Base-by-base conservation (phyloP, 1,140 invertebrate genomes). In the Stegodyphus mimosarum region DNA sequence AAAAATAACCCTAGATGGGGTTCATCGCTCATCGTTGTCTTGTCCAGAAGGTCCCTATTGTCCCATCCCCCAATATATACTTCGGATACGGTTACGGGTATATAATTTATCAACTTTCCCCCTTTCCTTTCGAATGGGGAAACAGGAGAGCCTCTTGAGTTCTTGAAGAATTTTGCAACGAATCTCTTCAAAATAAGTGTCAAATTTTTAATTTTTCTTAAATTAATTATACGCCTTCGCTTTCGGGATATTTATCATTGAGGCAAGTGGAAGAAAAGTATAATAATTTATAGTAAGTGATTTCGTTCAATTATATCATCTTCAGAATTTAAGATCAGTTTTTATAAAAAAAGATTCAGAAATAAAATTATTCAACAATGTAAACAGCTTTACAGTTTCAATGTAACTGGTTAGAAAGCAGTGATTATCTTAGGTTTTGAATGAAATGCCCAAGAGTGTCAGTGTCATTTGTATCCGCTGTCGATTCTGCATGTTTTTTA, bases 21-120 rank as follows among this genome's bases (percentile, higher is more conserved):
- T 18, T 33, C 67, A 70, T 70, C 33, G n/a, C 33, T 70, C 67
- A 70, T 70, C 10, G 15, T 11, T 7, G 67, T 10, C 67, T 70
- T 33, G 11, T 17, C 15, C 67, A 70, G 67, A 48, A 48, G 67
- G 67, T 70, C 67, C 67, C 67, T 48, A 70, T 70, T 70, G 67
- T 70, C n/a, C 67, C 67, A 70, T 70, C 15, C n/a, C 15, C 15
- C 6, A 10, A 70, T 70, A 70, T n/a, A 48, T 48, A 18, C 67
- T 48, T n/a, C 33, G 33, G 67, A 18, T 63, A 63, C 60, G 60
- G 60, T 63, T 63, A 63, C 4, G 60, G n/a, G 60, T 64, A 64
- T 15, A 64, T 13, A 64, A 64, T 64, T 64, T 15, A 15, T 64
- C 63, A 13, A 17, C 13, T 15, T 64, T 64, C 63, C 63, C 13